Evolutionary conservation across 2,113 vertebrate genomes (phyloP), one percentile per base, ranked within the genome.

Genomic region (Lethenteron reissneri): DNA sequence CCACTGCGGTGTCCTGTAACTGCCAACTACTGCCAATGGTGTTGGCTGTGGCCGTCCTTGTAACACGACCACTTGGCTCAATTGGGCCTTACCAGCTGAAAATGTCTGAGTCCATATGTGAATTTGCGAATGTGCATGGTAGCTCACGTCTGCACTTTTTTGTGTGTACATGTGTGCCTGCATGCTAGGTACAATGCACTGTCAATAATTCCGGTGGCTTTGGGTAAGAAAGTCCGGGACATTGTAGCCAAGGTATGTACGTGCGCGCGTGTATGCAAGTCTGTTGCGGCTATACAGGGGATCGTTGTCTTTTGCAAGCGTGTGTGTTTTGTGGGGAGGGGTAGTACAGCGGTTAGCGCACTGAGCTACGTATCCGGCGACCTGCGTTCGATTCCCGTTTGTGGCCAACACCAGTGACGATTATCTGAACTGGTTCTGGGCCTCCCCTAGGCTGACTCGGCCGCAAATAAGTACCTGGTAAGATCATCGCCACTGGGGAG

Each of bases 141-240:
- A 8, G 12, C 56, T 13, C 19, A 12, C 10, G 10, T 9, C 15
- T 70, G 56, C 15, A 11, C 15, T 70, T 15, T 57, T 11, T 2
- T 11, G 9, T 70, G 70, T 70, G 21, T n/a, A 25, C 17, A 14
- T 12, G 56, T 70, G 3, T 15, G 69, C 69, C 21, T 41, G 41
- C 41, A 41, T 41, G 41, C 41, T 41, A 83, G 83, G 71, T 85
- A 85, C 75, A 79, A 78, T 10, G 80, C 81, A 2, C n/a, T 85
- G 25, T 85, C 76, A 71, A 73, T 87, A 10, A 73, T 85, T 69
- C 84, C 84, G 10, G 86, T 83, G 2, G 85, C 83, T 19, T 56
- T 87, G 78, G 85, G 84, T 72, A 88, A 86, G 79, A 82, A 84
- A 76, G 83, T 87, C 59, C 77, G 84, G 56, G 81, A 87, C 1